Evolutionary conservation across 2,113 vertebrate genomes (phyloP).

Genomic region (Fukomys damarensis): DNA sequence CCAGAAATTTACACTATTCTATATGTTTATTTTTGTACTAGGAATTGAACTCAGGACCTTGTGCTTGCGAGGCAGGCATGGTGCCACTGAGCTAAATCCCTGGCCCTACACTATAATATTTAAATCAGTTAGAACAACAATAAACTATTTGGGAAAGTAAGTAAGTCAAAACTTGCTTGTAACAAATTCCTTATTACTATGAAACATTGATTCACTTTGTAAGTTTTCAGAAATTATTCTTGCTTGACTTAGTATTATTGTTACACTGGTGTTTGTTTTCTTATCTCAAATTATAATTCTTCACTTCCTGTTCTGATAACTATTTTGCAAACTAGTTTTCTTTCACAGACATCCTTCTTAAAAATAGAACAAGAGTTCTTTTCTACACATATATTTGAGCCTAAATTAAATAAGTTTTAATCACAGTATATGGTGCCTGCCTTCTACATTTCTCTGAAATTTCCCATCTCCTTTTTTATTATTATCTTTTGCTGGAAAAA

Average conservation of each 20-base stretch:
- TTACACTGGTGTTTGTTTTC: background rate
- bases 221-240: conserved; percentile 12
- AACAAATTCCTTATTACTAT: background rate
- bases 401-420: background rate
- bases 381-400: background rate
- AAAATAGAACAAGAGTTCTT: background rate
- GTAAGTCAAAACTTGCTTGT: background rate
- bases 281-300: conserved; percentile 8
- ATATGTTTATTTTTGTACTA: no score
- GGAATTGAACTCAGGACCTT: no score
- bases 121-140: background rate
- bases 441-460: background rate
- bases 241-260: background rate
- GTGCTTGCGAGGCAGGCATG: no score
- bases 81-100: no score
- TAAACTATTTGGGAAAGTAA: background rate
- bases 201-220: background rate
- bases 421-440: background rate
- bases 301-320: conserved; percentile 24
- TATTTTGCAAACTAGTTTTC: conserved; percentile 37
- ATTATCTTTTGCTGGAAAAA: background rate
- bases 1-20: background rate
- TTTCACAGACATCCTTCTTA: background rate
- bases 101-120: background rate
- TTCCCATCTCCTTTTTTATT: background rate